Evolutionary conservation across 2,888 invertebrate genomes (phyloP).

Genomic region (Cyrtodaria siliqua): DNA sequence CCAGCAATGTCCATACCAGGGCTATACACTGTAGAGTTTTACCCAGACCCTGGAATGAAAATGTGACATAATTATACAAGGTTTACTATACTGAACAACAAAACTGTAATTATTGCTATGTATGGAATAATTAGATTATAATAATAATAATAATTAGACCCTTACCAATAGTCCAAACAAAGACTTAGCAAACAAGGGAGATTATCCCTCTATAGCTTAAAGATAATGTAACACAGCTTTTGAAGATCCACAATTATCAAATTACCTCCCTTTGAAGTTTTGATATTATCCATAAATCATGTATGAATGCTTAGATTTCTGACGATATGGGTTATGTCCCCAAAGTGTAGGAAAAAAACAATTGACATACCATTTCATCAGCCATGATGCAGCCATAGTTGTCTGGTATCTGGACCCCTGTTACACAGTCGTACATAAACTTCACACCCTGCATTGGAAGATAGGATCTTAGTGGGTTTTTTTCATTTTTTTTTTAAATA

Average conservation of each 20-base stretch:
- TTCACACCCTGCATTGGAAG: conserved; percentile 97
- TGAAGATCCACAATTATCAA: too few relatives aligned
- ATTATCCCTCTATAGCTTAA: too few relatives aligned
- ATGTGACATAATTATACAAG: too few relatives aligned
- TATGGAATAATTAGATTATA: too few relatives aligned
- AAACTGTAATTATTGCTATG: too few relatives aligned
- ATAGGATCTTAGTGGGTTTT: too few relatives aligned
- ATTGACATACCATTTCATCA: conserved; percentile 94
- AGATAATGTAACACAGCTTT: background rate
- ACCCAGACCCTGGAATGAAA: conserved; percentile 90
- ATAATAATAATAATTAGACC: too few relatives aligned
- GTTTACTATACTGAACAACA: too few relatives aligned
- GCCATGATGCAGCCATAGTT: conserved; percentile 99
- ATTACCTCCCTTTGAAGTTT: too few relatives aligned
- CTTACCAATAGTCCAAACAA: background rate
- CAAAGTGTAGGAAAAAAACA: background rate
- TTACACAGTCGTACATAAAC: conserved; percentile 99
- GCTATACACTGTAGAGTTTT: conserved; percentile 99
- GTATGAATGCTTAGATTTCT: background rate
- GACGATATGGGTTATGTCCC: too few relatives aligned
- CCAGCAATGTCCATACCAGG: conserved; percentile 96
- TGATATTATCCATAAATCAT: too few relatives aligned
- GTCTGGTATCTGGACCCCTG: conserved; percentile 94
- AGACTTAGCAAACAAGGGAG: background rate
- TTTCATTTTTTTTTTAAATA: too few relatives aligned